A percentile compares a stretch with the other conserved stretches of the same genome.
Conservation (phyloP, 2,888 invertebrate species). For the Zeuzera pyrina region DNA sequence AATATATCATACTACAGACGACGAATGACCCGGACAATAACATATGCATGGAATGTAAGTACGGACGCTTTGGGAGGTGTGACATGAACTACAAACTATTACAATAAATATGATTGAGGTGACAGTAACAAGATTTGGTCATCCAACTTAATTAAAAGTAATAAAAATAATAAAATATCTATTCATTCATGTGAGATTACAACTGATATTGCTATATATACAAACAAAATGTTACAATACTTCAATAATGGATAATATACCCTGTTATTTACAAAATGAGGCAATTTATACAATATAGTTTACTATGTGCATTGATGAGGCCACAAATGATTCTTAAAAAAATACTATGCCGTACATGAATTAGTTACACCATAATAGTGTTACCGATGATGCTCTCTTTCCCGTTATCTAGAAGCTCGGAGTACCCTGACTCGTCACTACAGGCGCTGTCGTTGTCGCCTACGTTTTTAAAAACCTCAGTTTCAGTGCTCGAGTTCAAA, state of each 20-base stretch:
- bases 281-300: too few relatives aligned
- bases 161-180: too few relatives aligned
- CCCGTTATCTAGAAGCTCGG: slow-evolving; percentile 77
- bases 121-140: slow-evolving; percentile 15
- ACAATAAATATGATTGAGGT: slow-evolving; percentile 23
- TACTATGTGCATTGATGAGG: too few relatives aligned
- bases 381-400: slow-evolving; percentile 64
- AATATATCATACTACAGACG: slow-evolving; percentile 37
- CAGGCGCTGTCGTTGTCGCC: slow-evolving; percentile 86
- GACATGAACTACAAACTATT: slow-evolving; percentile 16
- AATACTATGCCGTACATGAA: too few relatives aligned
- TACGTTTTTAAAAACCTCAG: slow-evolving; percentile 60
- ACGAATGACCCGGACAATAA: slow-evolving; percentile 35
- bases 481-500: slow-evolving; percentile 50
- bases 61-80: slow-evolving; percentile 21
- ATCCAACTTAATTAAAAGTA: slow-evolving; percentile 15
- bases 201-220: too few relatives aligned
- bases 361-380: slow-evolving; percentile 64
- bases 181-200: too few relatives aligned
- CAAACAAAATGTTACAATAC: too few relatives aligned
- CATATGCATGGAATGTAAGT: slow-evolving; percentile 45
- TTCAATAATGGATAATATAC: too few relatives aligned
- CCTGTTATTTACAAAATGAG: too few relatives aligned
- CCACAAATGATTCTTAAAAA: too few relatives aligned
- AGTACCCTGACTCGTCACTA: slow-evolving; percentile 94